phyloP scores from a whole-genome alignment of 2,888 invertebrate species.

The Sinhomidia bicolor region DNA sequence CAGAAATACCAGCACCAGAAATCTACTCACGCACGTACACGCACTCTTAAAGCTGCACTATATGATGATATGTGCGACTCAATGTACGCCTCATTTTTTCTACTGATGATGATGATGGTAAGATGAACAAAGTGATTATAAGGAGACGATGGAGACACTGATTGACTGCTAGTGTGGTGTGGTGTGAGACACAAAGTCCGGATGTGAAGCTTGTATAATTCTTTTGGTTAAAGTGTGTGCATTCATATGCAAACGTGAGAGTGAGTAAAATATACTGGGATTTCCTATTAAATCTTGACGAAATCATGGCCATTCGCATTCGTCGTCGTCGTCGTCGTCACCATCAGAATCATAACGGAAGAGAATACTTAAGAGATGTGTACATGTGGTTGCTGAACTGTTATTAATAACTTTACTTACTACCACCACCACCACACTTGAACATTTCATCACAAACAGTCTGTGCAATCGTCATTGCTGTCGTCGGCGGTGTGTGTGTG shows the following conservation, averaged over 20 bases:
- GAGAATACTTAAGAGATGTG: background rate
- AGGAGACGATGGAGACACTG: background rate
- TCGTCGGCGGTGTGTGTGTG: no score
- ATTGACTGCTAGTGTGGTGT: background rate
- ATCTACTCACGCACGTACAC: background rate
- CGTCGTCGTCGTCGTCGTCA: background rate
- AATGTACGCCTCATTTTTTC: no score
- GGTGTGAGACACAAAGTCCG: background rate
- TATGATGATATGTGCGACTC: no score
- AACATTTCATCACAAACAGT: no score
- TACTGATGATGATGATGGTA: no score
- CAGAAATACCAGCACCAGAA: background rate
- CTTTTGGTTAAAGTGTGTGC: background rate
- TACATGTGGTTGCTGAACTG: background rate
- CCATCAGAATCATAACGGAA: conserved; percentile 17
- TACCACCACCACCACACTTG: no score
- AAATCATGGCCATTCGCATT: background rate
- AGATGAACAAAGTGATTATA: conserved; percentile 30
- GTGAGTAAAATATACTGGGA: background rate
- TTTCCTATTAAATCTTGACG: conserved; percentile 29
- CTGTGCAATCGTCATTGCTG: no score
- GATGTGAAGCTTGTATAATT: background rate
- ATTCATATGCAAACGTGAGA: background rate
- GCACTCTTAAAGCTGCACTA: background rate
- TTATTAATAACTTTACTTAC: background rate